Percentiles rank a stretch among this genome's conserved stretches.
These are phyloP conservation scores for Camelus bactrianus DNA, from an alignment of 2,113 vertebrate genomes.

Conservation along the genomic window DNA sequence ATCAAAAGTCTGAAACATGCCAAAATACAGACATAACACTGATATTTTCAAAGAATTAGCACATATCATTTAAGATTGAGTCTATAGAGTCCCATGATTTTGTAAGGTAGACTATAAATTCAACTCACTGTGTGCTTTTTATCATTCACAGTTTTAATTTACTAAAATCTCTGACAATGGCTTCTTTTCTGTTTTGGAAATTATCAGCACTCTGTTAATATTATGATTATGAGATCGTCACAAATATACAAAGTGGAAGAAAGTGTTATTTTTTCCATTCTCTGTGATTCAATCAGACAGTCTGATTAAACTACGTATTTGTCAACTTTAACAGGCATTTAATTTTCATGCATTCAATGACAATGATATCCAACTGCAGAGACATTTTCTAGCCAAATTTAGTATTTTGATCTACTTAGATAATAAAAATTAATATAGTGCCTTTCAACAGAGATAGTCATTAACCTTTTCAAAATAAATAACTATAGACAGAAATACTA, in stretches of 20 bases:
- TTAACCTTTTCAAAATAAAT: constrained; percentile 38
- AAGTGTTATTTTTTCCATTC: not conserved
- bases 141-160: constrained; percentile 38
- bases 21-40: not conserved
- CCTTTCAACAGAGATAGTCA: not conserved
- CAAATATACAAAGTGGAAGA: not conserved
- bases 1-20: constrained; percentile 3
- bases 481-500: not conserved
- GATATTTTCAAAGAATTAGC: constrained; percentile 30
- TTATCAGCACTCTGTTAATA: constrained; percentile 32
- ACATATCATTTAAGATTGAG: not conserved
- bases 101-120: constrained; percentile 1
- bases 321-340: constrained; percentile 40
- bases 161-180: not conserved
- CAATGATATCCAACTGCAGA: constrained; percentile 3
- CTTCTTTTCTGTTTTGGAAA: constrained; percentile 25
- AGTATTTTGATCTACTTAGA: constrained; percentile 20
- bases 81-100: not conserved
- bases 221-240: not conserved
- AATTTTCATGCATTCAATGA: not conserved
- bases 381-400: constrained; percentile 29
- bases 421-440: not conserved
- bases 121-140: not conserved
- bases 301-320: constrained; percentile 21
- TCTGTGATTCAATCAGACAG: constrained; percentile 5